phyloP scores from a whole-genome alignment of 2,888 invertebrate species.

The Axea sp. region DNA sequence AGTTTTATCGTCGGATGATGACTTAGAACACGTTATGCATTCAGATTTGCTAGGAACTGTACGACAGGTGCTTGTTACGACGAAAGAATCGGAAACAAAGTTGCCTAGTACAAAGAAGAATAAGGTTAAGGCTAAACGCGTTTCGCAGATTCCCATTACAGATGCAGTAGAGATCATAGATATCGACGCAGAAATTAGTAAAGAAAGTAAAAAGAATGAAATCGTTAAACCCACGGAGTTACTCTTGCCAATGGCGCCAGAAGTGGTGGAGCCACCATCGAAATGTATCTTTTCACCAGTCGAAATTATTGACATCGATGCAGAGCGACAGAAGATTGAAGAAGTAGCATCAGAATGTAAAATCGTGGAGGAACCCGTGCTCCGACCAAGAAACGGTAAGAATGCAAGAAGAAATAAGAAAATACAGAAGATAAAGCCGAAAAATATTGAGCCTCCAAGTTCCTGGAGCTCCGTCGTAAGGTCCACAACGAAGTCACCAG shows the following conservation, averaged over 20 bases:
- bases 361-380: conserved; percentile 68
- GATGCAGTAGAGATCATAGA: conserved; percentile 63
- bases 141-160: conserved; percentile 14
- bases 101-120: conserved; percentile 9
- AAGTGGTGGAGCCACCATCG: neutral
- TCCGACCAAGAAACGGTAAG: conserved; percentile 47
- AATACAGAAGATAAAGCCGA: conserved; percentile 36
- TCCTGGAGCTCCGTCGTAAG: conserved; percentile 69
- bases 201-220: conserved; percentile 35
- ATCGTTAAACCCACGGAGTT: conserved; percentile 28
- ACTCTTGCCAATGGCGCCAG: conserved; percentile 5
- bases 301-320: conserved; percentile 63
- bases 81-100: conserved; percentile 37
- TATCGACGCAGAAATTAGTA: conserved; percentile 55
- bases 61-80: conserved; percentile 1
- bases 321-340: conserved; percentile 39
- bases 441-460: conserved; percentile 23
- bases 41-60: conserved; percentile 64
- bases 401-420: conserved; percentile 31
- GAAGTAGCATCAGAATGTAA: conserved; percentile 66
- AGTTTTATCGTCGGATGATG: conserved; percentile 72
- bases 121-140: conserved; percentile 4
- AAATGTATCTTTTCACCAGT: conserved; percentile 54
- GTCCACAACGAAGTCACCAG: conserved; percentile 41
- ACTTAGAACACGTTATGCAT: conserved; percentile 72